Percentiles rank a stretch among this genome's conserved stretches.
Evolutionary conservation across 53 echinoderm and acorn worm species (phyloP).

Genomic region (Patiria pectinifera): DNA sequence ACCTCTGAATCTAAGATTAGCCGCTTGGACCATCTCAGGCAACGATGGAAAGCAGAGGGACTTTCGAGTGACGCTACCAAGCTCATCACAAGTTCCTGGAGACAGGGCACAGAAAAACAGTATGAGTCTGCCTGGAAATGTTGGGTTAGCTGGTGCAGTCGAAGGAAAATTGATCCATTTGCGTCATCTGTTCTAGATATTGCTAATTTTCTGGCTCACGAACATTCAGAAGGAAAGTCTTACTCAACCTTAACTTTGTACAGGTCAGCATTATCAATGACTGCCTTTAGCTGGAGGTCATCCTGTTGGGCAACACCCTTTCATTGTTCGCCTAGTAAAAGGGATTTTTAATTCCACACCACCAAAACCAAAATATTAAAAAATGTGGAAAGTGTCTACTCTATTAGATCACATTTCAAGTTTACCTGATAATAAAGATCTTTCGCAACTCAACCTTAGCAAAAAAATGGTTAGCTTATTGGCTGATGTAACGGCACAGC

Average conservation of each 20-base stretch:
- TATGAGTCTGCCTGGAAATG: neutral
- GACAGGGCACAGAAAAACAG: neutral
- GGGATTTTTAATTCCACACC: neutral
- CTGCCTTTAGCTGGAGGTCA: conserved; percentile 4
- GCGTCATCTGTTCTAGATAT: too few relatives aligned
- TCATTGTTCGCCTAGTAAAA: neutral
- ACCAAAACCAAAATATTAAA: too few relatives aligned
- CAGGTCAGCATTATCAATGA: conserved; percentile 43
- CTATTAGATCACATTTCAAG: too few relatives aligned
- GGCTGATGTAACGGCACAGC: neutral
- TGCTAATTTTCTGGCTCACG: neutral
- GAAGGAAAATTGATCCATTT: conserved; percentile 6
- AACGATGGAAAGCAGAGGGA: conserved; percentile 56
- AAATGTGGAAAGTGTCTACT: too few relatives aligned
- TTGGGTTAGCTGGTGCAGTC: conserved; percentile 26
- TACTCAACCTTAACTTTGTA: neutral
- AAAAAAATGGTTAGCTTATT: too few relatives aligned
- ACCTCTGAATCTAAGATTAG: conserved; percentile 22
- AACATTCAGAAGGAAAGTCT: conserved; percentile 44
- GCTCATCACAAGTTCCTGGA: too few relatives aligned
- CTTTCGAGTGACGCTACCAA: neutral
- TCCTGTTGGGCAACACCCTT: neutral
- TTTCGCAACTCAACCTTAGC: neutral
- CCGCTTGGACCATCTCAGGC: conserved; percentile 66
- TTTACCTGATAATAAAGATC: neutral